phyloP scores from a whole-genome alignment of 1,140 invertebrate genomes.

The Hylyphantes graminicola region DNA sequence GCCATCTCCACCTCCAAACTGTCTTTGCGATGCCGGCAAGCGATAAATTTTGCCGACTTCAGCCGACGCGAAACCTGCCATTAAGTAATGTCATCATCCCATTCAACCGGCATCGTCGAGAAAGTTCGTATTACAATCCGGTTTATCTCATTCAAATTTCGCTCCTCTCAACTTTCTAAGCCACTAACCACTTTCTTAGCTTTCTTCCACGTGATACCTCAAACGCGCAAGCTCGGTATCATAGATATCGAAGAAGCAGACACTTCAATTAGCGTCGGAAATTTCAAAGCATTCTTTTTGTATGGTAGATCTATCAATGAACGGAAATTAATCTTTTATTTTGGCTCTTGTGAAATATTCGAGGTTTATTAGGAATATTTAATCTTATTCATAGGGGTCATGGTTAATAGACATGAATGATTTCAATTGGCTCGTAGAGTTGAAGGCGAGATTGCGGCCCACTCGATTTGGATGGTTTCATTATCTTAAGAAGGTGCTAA shows the following conservation, averaged over 20 bases:
- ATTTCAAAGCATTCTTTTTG: too few species aligned
- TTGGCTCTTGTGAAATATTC: conserved; percentile 48
- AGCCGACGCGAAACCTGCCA: too few species aligned
- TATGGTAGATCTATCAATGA: conserved; percentile 29
- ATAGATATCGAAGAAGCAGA: too few species aligned
- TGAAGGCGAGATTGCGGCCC: conserved; percentile 34
- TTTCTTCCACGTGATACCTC: conserved; percentile 1
- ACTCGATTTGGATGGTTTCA: conserved; percentile 31
- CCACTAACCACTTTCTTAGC: not conserved
- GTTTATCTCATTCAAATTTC: conserved; percentile 7
- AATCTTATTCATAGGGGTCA: conserved; percentile 52
- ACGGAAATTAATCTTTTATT: conserved; percentile 38
- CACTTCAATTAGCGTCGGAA: too few species aligned
- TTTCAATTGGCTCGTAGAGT: conserved; percentile 6
- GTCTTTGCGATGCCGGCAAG: too few species aligned
- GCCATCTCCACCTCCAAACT: too few species aligned
- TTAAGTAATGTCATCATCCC: too few species aligned
- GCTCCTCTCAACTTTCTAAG: not conserved
- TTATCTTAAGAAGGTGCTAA: conserved; percentile 33
- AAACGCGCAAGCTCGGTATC: not conserved
- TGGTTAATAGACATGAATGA: conserved; percentile 44
- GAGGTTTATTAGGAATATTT: conserved; percentile 45
- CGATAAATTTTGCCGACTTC: too few species aligned
- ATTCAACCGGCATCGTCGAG: too few species aligned
- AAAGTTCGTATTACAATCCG: not conserved